phyloP scores from a whole-genome alignment of 1,140 invertebrate species.

The Antheraea mylitta region DNA sequence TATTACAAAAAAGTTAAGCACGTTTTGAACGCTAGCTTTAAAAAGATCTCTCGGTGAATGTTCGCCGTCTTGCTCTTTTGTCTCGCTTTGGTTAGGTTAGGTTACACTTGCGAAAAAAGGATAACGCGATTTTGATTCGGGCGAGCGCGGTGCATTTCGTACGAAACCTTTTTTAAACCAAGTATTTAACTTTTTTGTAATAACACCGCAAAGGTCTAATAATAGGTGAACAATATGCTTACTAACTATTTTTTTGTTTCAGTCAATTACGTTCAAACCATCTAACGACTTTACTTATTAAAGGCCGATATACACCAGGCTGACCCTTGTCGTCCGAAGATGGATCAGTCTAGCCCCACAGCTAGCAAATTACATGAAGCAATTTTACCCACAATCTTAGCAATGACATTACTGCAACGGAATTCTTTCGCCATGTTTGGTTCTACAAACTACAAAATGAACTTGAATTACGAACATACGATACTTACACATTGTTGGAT shows the following conservation, averaged over 20 bases:
- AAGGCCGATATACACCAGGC: slow-evolving; percentile 8
- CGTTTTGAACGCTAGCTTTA: too few relatives aligned
- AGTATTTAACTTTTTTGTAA: too few relatives aligned
- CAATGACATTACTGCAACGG: slow-evolving; percentile 57
- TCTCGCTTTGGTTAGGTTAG: too few relatives aligned
- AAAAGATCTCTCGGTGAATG: too few relatives aligned
- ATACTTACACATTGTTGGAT: slow-evolving; percentile 2
- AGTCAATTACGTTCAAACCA: slow-evolving; percentile 23
- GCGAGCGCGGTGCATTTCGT: too few relatives aligned
- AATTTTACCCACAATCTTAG: slow-evolving; percentile 68
- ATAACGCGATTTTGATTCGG: too few relatives aligned
- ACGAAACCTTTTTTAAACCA: too few relatives aligned
- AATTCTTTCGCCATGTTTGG: slow-evolving; percentile 45
- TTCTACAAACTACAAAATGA: slow-evolving; percentile 35
- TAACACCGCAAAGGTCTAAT: too few relatives aligned
- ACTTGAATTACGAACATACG: slow-evolving; percentile 30
- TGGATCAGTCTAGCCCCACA: slow-evolving; percentile 47
- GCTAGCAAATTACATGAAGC: slow-evolving; percentile 65
- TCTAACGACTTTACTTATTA: slow-evolving; percentile 28
- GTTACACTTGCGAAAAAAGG: too few relatives aligned
- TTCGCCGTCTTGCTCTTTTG: too few relatives aligned
- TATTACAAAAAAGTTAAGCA: too few relatives aligned
- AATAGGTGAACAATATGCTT: neutral
- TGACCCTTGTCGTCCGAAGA: slow-evolving; percentile 38
- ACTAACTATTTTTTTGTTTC: neutral